Base-by-base conservation (phyloP, 2,888 invertebrate genomes). In the Homarus gammarus region DNA sequence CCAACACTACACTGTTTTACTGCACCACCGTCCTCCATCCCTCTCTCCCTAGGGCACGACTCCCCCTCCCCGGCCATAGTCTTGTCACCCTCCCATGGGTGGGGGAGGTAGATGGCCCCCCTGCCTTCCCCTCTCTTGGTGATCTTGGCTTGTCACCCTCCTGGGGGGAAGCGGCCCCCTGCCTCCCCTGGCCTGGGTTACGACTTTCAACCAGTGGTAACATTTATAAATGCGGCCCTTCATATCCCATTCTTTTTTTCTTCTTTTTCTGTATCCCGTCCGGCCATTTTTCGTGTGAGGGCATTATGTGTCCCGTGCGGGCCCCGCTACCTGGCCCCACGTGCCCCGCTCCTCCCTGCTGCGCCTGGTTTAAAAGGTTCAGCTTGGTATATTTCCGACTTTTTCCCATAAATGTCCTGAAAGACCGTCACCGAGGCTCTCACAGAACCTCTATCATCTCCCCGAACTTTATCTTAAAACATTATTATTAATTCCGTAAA, bases 161-260 rank as follows among this genome's bases (percentile, higher is more conserved):
- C 33, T 15, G 2, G 22, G 38, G 40, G 18, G 18, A 8, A 3
- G 2, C 79, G 10, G 1, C 33, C 79, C 79, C 31, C 3, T 36
- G 22, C n/a, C 31, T 18, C 15, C 22, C n/a, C 8, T 12, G 12
- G 3, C 22, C 22, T 72, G 40, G 83, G 6, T 51, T 83, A 51
- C 72, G 83, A 38, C 83, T 83, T 72, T 83, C 36, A 83, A 68
- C 83, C 83, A 72, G 72, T 72, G 70, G 83, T 49, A 72, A 44
- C 31, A 72, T 77, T 40, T 49, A 83, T 51, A 51, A 72, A 36
- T 31, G 70, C 22, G 72, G 10, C 33, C 64, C 44, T 51, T 51
- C 40, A 6, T 51, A n/a, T 38, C 1, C 75, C 40, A 38, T 8
- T 15, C 36, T 51, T 33, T 44, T 33, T n/a, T n/a, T 27, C 27